Base-by-base conservation (phyloP, 2,113 vertebrate species). In the Myotis brandtii region DNA sequence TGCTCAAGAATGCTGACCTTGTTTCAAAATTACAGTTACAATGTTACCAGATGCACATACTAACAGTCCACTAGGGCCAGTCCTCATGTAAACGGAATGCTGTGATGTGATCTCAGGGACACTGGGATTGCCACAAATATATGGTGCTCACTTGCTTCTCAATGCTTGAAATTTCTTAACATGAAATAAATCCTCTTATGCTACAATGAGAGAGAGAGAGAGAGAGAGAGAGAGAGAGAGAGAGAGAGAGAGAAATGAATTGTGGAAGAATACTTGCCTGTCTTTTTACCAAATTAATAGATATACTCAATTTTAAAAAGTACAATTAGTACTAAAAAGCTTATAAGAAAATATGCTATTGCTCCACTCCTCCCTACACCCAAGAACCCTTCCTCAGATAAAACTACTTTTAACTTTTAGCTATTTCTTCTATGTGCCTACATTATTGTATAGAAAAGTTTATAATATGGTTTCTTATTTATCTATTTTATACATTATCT, bases 1-100 rank as follows among this genome's bases (percentile, higher is more conserved):
- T 95, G 43, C 4, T 90, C 80, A 95, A 94, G 86, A 95, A 95
- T 86, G 27, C 66, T 95, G 84, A 92, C 81, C 72, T 32, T 90
- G 40, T 86, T 95, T 95, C 89, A 52, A 97, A 88, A 95, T 85
- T 87, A 62, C 67, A 77, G 48, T 93, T 92, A 32, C 85, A 81
- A 10, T 85, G 12, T 90, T 94, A 77, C n/a, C 76, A 67, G 5
- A 87, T 90, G 52, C 25, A 92, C 72, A 92, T 76, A 90, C 50
- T 83, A 94, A 96, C 69, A 95, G 32, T 54, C 77, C 54, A 79
- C 62, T 62, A 87, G 66, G 37, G 27, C 37, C 25, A 72, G 13
- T 91, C 18, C 23, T 96, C 64, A 32, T 70, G 59, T 91, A 66
- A 75, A 37, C 40, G n/a, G n/a, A 89, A 87, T 81, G 32, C 66